Base-by-base conservation (phyloP, 2,113 vertebrate species). In the Notothenia rossii region DNA sequence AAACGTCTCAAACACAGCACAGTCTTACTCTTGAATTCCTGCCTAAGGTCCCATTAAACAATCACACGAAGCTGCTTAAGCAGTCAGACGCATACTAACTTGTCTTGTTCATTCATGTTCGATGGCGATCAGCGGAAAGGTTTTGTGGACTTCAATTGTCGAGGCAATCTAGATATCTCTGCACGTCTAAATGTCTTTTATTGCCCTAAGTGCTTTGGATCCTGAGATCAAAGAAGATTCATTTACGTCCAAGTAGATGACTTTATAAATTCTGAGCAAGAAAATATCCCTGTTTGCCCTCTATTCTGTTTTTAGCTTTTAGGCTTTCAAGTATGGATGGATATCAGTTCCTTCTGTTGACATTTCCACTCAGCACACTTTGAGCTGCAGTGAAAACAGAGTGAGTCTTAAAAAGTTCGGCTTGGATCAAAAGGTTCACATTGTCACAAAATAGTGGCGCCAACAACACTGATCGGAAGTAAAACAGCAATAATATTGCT, bases 311-410 rank as follows among this genome's bases (percentile, higher is more conserved):
- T 79, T 76, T 79, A 68, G 75, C 76, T 76, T 87, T 81, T 72
- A 80, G 77, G 70, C 84, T 71, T 88, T 87, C 66, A 74, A 82
- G 70, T 73, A 66, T 40, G 49, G 43, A 69, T 46, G 56, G 63
- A 80, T 75, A 49, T 67, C 10, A 68, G 53, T 49, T 78, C 62
- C 58, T 90, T 4, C 86, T 79, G 81, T 79, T 85, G 83, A 82
- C 75, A 79, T 36, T 75, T 89, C 61, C 71, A 53, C 78, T 72
- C 64, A 46, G 72, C 54, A 48, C 58, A 71, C 63, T 45, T 9
- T 54, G 76, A 82, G 72, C 79, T 80, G 55, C 81, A 85, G 84
- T 77, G 83, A 61, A 83, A 73, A 81, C 72, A 71, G 51, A 83
- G 71, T 46, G 73, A 75, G 75, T 80, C 49, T 85, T 75, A 73